A percentile compares a stretch with the other conserved stretches of the same genome.
These are phyloP conservation scores for Clanis bilineata DNA, from an alignment of 2,888 invertebrate species.

Conservation along the genomic window DNA sequence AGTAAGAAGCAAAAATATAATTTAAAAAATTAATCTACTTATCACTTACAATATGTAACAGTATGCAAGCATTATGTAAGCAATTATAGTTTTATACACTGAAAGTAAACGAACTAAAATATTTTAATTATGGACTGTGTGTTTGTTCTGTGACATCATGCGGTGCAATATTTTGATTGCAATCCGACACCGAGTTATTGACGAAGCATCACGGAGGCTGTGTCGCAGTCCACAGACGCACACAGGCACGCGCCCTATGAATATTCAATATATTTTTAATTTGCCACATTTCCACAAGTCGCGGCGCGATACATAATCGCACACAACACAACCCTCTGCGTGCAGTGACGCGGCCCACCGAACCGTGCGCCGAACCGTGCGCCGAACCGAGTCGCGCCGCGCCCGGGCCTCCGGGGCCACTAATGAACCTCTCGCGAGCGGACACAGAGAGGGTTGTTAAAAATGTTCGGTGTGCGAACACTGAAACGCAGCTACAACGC, in stretches of 20 bases:
- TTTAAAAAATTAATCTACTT: background rate
- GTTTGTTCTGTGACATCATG: background rate
- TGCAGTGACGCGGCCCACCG: constrained; percentile 9
- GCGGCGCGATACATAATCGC: background rate
- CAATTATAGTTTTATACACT: background rate
- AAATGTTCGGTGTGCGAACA: constrained; percentile 33
- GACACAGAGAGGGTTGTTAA: constrained; percentile 35
- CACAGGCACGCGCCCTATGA: background rate
- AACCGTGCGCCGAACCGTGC: constrained; percentile 6
- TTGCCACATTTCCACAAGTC: constrained; percentile 10
- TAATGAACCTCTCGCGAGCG: constrained; percentile 31
- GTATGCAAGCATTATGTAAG: too few species aligned
- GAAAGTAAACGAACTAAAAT: background rate
- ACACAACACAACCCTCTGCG: constrained; percentile 9
- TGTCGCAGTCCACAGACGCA: background rate
- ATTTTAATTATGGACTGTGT: background rate
- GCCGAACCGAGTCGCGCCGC: too few species aligned
- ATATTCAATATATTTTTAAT: constrained; percentile 13
- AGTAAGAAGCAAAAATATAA: background rate
- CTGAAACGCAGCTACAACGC: constrained; percentile 8
- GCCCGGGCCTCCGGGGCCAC: constrained; percentile 21
- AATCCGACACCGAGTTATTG: background rate
- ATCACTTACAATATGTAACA: too few species aligned
- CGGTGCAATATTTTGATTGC: background rate
- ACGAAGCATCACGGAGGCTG: background rate